phyloP scores from a whole-genome alignment of 2,113 vertebrate species.

The Fregetta grallaria region DNA sequence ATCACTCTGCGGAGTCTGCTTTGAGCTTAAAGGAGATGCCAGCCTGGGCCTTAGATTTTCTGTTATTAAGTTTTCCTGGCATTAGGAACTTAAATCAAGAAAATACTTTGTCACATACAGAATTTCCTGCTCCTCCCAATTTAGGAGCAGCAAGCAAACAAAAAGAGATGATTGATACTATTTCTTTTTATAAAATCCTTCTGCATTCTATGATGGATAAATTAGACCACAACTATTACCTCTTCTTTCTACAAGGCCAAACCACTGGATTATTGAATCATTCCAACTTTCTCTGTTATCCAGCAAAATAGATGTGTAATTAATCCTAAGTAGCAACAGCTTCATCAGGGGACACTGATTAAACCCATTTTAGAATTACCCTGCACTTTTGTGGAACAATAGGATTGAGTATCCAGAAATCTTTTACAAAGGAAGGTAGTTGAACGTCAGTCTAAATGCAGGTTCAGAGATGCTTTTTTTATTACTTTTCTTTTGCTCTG shows the following conservation, averaged over 20 bases:
- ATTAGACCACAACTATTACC: not conserved
- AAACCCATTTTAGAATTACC: not conserved
- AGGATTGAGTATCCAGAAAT: not conserved
- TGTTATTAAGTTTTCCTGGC: not conserved
- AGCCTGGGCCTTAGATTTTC: not conserved
- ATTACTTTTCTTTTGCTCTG: not conserved
- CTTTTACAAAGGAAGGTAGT: not conserved
- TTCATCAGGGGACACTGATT: not conserved
- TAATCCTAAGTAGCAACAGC: not conserved
- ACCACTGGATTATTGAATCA: not conserved
- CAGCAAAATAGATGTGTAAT: not conserved
- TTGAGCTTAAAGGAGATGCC: not conserved
- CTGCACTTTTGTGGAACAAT: not conserved
- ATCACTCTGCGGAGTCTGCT: not conserved
- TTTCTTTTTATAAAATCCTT: not conserved
- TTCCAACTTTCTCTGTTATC: not conserved
- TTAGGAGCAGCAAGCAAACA: not conserved
- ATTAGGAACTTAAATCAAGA: not conserved
- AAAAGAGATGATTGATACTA: not conserved
- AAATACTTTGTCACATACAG: not conserved
- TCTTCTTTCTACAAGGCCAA: not conserved
- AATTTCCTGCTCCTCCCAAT: not conserved
- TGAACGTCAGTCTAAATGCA: not conserved
- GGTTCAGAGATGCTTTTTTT: not conserved
- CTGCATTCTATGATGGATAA: not conserved